These are phyloP conservation scores for Epizoanthus stellaris DNA, from an alignment of 92 coral and sea anemone genomes.

Conservation along the genomic window DNA sequence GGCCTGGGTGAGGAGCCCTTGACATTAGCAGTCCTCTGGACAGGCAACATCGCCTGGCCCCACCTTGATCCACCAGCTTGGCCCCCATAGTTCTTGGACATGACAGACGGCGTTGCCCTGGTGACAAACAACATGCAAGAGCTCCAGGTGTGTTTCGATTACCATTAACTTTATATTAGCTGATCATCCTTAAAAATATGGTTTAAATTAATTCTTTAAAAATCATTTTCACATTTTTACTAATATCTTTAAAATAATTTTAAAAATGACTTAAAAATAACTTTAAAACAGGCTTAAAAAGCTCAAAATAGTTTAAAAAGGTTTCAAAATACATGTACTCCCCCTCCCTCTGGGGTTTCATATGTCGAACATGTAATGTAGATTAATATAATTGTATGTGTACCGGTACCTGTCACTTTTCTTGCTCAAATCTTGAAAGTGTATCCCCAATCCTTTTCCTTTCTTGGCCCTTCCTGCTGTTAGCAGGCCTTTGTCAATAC, in stretches of 20 bases:
- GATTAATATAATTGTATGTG: not conserved
- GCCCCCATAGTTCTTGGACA: conserved; percentile 85
- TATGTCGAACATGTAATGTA: not conserved
- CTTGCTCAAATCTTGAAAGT: conserved; percentile 83
- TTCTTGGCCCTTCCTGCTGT: conserved; percentile 70
- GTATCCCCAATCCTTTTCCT: conserved; percentile 78
- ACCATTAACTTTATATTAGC: too few relatives aligned
- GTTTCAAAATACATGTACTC: too few relatives aligned
- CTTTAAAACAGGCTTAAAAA: not conserved
- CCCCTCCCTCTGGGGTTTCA: too few relatives aligned
- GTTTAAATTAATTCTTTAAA: not conserved
- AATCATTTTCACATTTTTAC: not conserved
- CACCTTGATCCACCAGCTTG: conserved; percentile 69
- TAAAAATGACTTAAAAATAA: not conserved
- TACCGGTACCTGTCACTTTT: conserved; percentile 77
- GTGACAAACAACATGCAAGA: not conserved
- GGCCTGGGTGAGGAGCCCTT: conserved; percentile 92
- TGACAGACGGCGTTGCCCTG: conserved; percentile 88
- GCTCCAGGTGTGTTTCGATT: too few relatives aligned
- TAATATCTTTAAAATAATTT: not conserved
- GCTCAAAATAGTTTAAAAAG: not conserved
- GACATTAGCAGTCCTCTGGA: conserved; percentile 71
- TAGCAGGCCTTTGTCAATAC: conserved; percentile 74
- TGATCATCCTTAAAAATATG: too few relatives aligned
- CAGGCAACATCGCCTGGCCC: conserved; percentile 67